Base-by-base conservation (phyloP, 1,140 invertebrate genomes). In the Drosophila sturtevanti region DNA sequence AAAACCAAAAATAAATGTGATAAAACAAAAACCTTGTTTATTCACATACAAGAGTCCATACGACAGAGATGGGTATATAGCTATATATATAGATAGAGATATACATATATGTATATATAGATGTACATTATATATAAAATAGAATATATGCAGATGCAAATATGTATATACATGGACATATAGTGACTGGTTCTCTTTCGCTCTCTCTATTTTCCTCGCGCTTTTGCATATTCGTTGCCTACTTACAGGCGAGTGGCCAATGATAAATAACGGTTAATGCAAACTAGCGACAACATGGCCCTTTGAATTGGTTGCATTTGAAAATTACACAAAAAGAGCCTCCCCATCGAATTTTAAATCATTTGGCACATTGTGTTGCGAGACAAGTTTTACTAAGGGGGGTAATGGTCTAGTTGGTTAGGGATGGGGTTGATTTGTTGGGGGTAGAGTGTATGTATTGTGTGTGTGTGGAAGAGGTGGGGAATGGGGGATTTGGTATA, bases 191-290 rank as follows among this genome's bases (percentile, higher is more conserved):
- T 10, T 6, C 56, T 34, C 6, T 34, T 5, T 10, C 12, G 1
- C 4, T 18, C 56, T 12, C n/a, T 27, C 22, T 27, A n/a, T n/a
- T 38, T 27, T 3, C 16, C 14, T 10, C n/a, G 54, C 18, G 10
- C 10, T 37, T 14, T 78, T 71, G 63, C 41, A 34, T 63, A 52
- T 24, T 63, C 41, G 61, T 63, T 63, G 44, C 27, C 16, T 22
- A 54, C 21, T 44, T 63, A 27, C 51, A 48, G 48, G 16, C 21
- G 48, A 35, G 34, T 35, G 22, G 18, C 56, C 81, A 77, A 66
- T 73, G 73, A 69, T 74, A 77, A 85, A 85, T 86, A 86, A 80
- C 77, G 44, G 65, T 85, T 84, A 85, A 84, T 84, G 81, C 72
- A 85, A 69, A 85, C 38, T 63, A 61, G 44, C 34, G 35, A 38